Conservation (phyloP, 2,113 vertebrate genomes). For the Pachypanchax playfairii region DNA sequence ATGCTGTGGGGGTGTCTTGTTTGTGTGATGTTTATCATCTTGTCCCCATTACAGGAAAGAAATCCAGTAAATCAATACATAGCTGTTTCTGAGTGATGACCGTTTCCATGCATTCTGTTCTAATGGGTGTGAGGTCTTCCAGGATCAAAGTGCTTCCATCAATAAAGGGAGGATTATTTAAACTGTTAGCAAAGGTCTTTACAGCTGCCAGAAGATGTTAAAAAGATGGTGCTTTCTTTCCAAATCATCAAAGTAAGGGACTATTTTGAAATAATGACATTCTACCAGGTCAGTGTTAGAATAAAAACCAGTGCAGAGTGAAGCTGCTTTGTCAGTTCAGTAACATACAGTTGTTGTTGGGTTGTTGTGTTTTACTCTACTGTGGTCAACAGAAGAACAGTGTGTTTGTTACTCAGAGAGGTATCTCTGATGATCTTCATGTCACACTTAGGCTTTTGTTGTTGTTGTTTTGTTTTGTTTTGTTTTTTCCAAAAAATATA, state of each 20-base stretch:
- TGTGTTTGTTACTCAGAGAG: constrained; percentile 3
- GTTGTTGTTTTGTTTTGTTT: no score
- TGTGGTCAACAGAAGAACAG: not conserved
- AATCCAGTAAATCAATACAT: not conserved
- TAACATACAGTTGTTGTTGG: no score
- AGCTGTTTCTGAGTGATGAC: not conserved
- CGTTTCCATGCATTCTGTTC: not conserved
- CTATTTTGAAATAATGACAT: not conserved
- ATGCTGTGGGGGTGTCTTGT: no score
- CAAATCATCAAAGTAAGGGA: not conserved
- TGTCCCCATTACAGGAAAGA: no score
- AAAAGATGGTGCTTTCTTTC: not conserved
- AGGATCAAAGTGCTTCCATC: not conserved
- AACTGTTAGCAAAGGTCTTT: not conserved
- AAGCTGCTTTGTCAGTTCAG: not conserved
- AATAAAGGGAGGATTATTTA: not conserved
- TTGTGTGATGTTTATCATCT: no score
- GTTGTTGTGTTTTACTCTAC: not conserved
- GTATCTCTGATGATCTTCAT: no score
- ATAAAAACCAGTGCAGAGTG: not conserved
- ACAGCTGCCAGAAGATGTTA: not conserved
- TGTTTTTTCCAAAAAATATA: no score
- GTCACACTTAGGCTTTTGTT: no score
- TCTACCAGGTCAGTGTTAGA: not conserved
- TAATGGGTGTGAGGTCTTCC: not conserved